phyloP scores from a whole-genome alignment of 2,797 vertebrate genomes.

The Orientallactaga sibirica region DNA sequence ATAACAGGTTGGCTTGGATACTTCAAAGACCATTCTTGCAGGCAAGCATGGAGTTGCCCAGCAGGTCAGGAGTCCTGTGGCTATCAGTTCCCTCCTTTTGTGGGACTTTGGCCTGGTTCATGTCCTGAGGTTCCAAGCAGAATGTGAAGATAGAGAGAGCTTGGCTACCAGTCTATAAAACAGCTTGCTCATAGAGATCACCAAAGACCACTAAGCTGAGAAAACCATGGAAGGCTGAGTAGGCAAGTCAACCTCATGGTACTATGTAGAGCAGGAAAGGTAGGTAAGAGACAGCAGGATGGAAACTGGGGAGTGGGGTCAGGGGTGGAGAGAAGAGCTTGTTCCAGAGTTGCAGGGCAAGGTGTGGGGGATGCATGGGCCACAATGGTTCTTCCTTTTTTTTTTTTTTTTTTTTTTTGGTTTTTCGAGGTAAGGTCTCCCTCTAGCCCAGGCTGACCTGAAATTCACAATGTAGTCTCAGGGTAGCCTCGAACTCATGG shows the following conservation, averaged over 20 bases:
- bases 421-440: too few relatives aligned
- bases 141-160: neutral
- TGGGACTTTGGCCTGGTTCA: neutral
- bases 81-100: neutral
- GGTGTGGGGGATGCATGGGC: neutral
- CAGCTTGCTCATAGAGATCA: neutral
- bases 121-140: neutral
- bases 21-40: neutral
- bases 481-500: too few relatives aligned
- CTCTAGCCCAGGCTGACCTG: too few relatives aligned
- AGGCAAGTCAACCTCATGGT: neutral
- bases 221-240: neutral
- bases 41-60: neutral
- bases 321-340: neutral
- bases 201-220: neutral
- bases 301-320: neutral
- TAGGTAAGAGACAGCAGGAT: neutral
- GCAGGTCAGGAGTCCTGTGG: neutral
- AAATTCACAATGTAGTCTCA: too few relatives aligned
- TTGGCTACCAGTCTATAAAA: neutral
- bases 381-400: fast-evolving
- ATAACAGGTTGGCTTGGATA: neutral
- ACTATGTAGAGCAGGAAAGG: neutral
- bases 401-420: too few relatives aligned
- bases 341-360: neutral